A percentile compares a stretch with the other conserved stretches of the same genome.
Evolutionary conservation across 2,888 invertebrate species (phyloP).

Genomic region (Drosophila tanythrix): DNA sequence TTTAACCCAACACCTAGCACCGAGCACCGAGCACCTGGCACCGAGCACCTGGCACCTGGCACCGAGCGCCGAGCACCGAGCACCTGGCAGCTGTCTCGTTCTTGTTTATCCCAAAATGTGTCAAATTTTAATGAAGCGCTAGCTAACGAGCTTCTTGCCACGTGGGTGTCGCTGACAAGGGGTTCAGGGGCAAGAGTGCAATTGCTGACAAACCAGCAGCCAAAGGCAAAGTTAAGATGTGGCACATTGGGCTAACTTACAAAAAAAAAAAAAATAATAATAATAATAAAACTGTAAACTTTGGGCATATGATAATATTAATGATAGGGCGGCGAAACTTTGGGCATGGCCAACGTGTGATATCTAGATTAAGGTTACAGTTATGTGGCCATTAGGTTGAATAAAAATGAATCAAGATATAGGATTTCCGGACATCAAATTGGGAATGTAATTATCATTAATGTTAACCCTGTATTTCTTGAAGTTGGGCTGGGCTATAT

Average conservation of each 20-base stretch:
- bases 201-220: constrained; percentile 28
- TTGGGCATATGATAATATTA: constrained; percentile 13
- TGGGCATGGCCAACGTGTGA: background rate
- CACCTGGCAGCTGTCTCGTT: constrained; percentile 2
- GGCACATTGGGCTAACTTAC: constrained; percentile 5
- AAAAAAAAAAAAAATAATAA: background rate
- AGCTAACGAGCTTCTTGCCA: constrained; percentile 67
- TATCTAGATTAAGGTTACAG: constrained; percentile 5
- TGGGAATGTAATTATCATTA: background rate
- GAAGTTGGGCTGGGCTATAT: background rate
- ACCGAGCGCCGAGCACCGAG: background rate
- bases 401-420: background rate
- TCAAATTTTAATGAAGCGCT: constrained; percentile 75
- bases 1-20: constrained; percentile 31
- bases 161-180: background rate
- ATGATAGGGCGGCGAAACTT: background rate
- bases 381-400: background rate
- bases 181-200: background rate
- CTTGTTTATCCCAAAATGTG: constrained; percentile 56
- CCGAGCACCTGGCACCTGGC: background rate
- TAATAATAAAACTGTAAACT: constrained; percentile 18
- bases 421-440: background rate
- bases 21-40: background rate
- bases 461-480: background rate
- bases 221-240: constrained; percentile 47